Conservation (phyloP, 2,888 invertebrate species). For the Hypena proboscidalis region DNA sequence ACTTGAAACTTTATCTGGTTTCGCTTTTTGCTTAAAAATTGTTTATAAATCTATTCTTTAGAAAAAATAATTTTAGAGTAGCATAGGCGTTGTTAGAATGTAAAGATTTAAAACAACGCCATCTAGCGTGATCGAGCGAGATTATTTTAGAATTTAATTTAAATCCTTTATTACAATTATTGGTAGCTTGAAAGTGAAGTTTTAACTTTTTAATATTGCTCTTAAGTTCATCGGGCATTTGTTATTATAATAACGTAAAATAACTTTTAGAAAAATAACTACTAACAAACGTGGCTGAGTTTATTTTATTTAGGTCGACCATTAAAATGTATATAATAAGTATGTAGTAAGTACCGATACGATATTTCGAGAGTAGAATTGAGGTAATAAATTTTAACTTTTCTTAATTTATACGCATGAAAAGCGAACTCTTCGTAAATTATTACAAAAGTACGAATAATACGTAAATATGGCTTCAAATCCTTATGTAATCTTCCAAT, state of each 20-base stretch:
- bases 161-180: neutral
- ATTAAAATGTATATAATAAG: constrained; percentile 16
- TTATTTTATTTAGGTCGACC: constrained; percentile 13
- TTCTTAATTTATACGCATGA: constrained; percentile 4
- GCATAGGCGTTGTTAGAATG: neutral
- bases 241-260: constrained; percentile 19
- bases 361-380: constrained; percentile 11
- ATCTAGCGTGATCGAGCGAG: constrained; percentile 14
- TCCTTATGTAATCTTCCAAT: neutral
- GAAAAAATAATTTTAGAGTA: neutral
- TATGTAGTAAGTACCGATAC: constrained; percentile 12
- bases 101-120: constrained; percentile 7
- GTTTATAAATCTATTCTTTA: neutral
- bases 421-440: neutral
- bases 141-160: constrained; percentile 8
- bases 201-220: constrained; percentile 15
- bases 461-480: neutral
- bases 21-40: neutral
- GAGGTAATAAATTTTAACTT: constrained; percentile 10
- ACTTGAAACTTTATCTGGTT: neutral
- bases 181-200: constrained; percentile 4
- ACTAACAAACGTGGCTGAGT: constrained; percentile 15
- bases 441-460: constrained; percentile 3
- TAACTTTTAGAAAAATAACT: constrained; percentile 11
- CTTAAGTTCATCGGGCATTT: constrained; percentile 32